Base-by-base conservation (phyloP, 2,888 invertebrate genomes). In the Thymelicus acteon region DNA sequence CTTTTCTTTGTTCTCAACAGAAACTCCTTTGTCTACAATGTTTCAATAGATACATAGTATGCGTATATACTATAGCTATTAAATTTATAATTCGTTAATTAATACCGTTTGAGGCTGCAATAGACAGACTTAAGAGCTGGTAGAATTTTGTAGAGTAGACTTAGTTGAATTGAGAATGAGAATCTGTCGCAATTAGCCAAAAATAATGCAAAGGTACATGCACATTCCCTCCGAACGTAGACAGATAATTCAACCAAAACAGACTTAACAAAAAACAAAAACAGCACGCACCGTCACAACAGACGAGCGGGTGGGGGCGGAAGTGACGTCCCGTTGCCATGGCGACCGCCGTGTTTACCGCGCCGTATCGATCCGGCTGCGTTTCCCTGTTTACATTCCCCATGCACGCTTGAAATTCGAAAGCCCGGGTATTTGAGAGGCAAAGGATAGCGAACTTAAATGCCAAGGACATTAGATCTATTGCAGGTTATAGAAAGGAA, bases 281-380 rank as follows among this genome's bases (percentile, higher is more conserved):
- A 67, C 15, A 60, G 39, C 12, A 63, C 69, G 69, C 69, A 71
- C 71, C 74, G 77, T 76, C 77, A 77, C 70, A 77, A 77, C 76
- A 76, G 76, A 76, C 76, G 76, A 74, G 48, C 72, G 74, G 72
- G 74, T 76, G 76, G 82, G 84, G 84, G 84, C 82, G 87, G 88
- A 89, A 88, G 86, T 85, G 87, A 84, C 84, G 86, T 81, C 86
- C 82, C 82, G 91, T 92, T 74, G 84, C 85, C 88, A 90, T 89
- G 86, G 82, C 87, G 86, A 93, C 93, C 92, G 93, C 90, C 93
- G 85, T 92, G 92, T 93, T 93, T 92, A 91, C 92, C 87, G 85
- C 92, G 90, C 86, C 91, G 80, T 91, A 92, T 92, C 92, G 92
- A 92, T 90, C 89, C 75, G 74, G 65, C 63, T 75, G 74, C 85